Conservation (phyloP, 2,113 vertebrate species). For the Martes martes region DNA sequence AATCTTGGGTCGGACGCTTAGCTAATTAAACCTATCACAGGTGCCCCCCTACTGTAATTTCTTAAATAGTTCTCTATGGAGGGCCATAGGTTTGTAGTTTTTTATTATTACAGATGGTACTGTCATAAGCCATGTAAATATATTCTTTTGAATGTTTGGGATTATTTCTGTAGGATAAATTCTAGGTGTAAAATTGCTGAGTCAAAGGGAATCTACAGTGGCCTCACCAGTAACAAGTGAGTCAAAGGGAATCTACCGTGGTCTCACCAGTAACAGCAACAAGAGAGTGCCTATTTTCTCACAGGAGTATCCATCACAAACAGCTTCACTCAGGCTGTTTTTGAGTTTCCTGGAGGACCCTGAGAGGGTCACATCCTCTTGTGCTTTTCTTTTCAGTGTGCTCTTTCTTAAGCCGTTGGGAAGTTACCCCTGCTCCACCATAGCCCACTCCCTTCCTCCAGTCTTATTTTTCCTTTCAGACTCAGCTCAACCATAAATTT, state of each 20-base stretch:
- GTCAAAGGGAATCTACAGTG: not conserved
- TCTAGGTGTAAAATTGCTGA: not conserved
- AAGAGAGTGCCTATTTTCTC: not conserved
- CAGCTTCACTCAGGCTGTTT: not conserved
- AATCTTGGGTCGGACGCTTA: not conserved
- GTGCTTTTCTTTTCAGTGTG: not conserved
- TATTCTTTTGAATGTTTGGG: not conserved
- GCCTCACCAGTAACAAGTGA: not conserved
- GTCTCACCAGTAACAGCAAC: not conserved
- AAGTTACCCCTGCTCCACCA: not conserved
- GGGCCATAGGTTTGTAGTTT: not conserved
- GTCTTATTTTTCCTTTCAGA: not conserved
- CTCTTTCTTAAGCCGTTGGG: not conserved
- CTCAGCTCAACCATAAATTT: not conserved
- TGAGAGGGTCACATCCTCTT: not conserved
- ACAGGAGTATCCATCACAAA: not conserved
- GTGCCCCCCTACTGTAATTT: not conserved
- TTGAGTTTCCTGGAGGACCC: not conserved
- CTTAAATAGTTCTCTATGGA: not conserved
- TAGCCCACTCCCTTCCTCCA: rapidly evolving
- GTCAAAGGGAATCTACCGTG: not conserved
- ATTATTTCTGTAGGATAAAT: not conserved
- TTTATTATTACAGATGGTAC: not conserved
- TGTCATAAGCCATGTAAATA: not conserved
- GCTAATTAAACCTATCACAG: not conserved